These are phyloP conservation scores for Acrobasis consociella DNA, from an alignment of 2,888 invertebrate species.

Conservation along the genomic window DNA sequence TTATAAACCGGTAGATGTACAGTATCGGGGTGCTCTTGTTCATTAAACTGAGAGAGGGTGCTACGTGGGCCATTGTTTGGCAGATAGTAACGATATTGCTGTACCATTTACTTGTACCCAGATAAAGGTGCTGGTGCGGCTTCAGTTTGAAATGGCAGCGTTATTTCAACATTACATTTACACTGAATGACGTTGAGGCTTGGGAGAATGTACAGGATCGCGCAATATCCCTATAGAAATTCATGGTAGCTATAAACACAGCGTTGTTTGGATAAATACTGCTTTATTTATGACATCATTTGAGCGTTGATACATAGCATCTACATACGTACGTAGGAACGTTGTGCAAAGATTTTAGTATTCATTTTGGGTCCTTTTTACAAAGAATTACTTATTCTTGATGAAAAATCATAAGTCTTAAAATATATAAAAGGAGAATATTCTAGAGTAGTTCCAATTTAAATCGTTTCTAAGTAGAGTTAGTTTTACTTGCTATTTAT, in stretches of 20 bases:
- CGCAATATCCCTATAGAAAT: conserved; percentile 26
- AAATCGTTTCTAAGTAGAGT: too few species aligned
- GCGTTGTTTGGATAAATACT: conserved; percentile 20
- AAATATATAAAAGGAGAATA: too few species aligned
- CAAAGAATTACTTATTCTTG: too few species aligned
- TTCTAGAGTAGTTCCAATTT: too few species aligned
- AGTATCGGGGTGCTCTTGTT: conserved; percentile 50
- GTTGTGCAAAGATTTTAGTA: not conserved
- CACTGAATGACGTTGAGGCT: conserved; percentile 33
- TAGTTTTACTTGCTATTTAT: too few species aligned
- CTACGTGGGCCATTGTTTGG: conserved; percentile 57
- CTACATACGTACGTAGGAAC: not conserved
- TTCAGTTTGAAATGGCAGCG: conserved; percentile 49
- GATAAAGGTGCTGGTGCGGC: conserved; percentile 61
- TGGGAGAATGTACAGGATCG: conserved; percentile 27
- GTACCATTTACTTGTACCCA: conserved; percentile 57
- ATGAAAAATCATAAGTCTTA: too few species aligned
- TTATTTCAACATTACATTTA: conserved; percentile 38
- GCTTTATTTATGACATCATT: conserved; percentile 3
- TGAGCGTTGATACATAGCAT: not conserved
- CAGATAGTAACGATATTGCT: conserved; percentile 64
- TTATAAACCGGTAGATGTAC: conserved; percentile 38
- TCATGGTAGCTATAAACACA: conserved; percentile 26
- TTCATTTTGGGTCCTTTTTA: not conserved
- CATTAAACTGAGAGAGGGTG: conserved; percentile 55